Percentiles rank a stretch among this genome's conserved stretches.
Conservation (phyloP, 1,140 invertebrate species). For the Leptestheria dahalacensis region DNA sequence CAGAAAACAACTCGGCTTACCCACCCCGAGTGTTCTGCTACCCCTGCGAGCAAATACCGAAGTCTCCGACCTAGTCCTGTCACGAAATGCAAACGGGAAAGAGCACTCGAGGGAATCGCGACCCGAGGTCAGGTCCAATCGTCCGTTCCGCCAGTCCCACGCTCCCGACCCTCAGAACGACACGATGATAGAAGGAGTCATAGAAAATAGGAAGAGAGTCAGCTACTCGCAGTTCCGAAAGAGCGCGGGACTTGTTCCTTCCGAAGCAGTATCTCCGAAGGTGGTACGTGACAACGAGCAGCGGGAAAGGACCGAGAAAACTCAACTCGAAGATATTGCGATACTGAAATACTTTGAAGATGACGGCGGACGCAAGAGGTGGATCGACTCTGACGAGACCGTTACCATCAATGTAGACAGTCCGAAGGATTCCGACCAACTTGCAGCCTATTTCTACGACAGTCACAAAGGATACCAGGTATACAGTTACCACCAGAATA, state of each 20-base stretch:
- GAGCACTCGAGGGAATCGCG: not conserved
- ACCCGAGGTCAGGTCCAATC: not conserved
- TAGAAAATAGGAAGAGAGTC: not conserved
- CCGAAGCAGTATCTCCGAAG: not conserved
- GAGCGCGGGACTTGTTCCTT: not conserved
- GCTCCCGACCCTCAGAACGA: not conserved
- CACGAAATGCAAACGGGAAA: not conserved
- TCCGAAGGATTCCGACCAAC: not conserved
- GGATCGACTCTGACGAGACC: not conserved
- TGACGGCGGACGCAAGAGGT: not conserved
- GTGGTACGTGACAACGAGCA: not conserved
- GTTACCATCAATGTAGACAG: not conserved
- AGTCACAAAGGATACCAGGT: not conserved
- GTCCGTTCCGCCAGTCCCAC: too few relatives aligned
- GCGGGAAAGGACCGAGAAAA: not conserved
- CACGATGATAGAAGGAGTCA: not conserved
- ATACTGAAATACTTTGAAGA: not conserved
- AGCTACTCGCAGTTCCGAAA: not conserved
- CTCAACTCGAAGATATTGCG: not conserved
- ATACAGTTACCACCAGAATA: not conserved
- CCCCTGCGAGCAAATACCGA: not conserved
- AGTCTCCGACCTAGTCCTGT: not conserved
- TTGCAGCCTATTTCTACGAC: not conserved
- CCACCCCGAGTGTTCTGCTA: not conserved
- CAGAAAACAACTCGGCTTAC: conserved; percentile 1